phyloP scores from a whole-genome alignment of 2,113 vertebrate genomes.

The Trogon melanurus region DNA sequence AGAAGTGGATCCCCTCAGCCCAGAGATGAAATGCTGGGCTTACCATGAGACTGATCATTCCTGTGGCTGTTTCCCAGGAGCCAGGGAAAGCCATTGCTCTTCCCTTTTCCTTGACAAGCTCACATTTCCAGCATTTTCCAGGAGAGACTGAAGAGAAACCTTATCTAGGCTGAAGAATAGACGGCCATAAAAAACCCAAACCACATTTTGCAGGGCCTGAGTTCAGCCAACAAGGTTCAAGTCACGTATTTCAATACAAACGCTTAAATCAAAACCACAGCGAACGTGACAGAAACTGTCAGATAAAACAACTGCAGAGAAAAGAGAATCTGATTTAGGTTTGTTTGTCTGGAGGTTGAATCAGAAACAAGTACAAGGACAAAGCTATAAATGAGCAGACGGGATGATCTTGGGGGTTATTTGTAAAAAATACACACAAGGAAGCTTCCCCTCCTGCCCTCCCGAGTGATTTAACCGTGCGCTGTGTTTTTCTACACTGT shows the following conservation, averaged over 20 bases:
- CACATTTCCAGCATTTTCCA: neutral
- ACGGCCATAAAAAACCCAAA: neutral
- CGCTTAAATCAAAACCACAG: neutral
- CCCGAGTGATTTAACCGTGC: neutral
- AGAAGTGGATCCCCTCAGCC: neutral
- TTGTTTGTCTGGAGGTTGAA: neutral
- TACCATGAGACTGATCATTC: neutral
- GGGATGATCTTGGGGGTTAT: neutral
- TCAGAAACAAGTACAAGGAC: neutral
- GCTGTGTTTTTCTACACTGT: neutral
- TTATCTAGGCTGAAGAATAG: neutral
- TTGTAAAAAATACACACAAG: neutral
- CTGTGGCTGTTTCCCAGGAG: neutral
- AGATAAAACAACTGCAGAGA: neutral
- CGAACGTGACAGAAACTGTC: neutral
- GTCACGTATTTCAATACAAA: neutral
- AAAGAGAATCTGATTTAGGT: neutral
- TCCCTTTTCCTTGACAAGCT: neutral
- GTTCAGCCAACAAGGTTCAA: neutral
- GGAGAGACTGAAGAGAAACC: neutral
- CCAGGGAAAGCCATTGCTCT: neutral
- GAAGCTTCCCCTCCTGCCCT: neutral
- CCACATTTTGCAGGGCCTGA: neutral
- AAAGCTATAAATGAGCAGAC: neutral
- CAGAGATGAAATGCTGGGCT: neutral